Conservation (phyloP, 2,113 vertebrate genomes). For the Halcyon senegalensis region DNA sequence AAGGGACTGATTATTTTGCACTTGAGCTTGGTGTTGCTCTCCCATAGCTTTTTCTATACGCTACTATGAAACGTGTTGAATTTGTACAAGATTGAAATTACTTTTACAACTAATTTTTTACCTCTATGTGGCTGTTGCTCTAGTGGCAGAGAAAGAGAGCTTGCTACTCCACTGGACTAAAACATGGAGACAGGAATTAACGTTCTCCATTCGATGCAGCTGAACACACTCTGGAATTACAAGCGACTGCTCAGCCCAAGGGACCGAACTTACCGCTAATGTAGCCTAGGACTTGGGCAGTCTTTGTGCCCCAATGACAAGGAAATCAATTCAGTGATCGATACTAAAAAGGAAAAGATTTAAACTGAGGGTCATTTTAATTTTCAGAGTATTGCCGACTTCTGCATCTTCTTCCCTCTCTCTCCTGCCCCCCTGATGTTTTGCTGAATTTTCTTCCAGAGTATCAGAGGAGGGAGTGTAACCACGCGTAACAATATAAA, state of each 20-base stretch:
- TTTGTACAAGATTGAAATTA: background rate
- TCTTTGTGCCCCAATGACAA: background rate
- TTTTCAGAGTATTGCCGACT: background rate
- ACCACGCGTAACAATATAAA: background rate
- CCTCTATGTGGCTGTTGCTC: background rate
- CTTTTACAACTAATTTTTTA: background rate
- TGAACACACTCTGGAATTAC: accelerated
- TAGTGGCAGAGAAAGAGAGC: background rate
- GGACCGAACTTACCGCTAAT: background rate
- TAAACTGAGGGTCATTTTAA: background rate
- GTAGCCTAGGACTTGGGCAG: background rate
- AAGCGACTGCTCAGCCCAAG: accelerated
- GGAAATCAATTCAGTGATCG: background rate
- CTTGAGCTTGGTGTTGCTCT: background rate
- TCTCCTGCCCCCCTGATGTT: accelerated
- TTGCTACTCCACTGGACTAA: background rate
- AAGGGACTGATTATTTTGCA: background rate
- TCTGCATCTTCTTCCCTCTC: accelerated
- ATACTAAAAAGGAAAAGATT: background rate
- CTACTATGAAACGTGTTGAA: background rate
- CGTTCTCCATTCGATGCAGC: accelerated
- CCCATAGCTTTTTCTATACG: background rate
- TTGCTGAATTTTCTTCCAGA: background rate
- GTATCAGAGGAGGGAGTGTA: background rate
- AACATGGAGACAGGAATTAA: background rate